Percentiles rank a stretch among this genome's conserved stretches.
These are phyloP conservation scores for Sigmodon hispidus DNA, from an alignment of 2,113 vertebrate genomes.

Conservation along the genomic window DNA sequence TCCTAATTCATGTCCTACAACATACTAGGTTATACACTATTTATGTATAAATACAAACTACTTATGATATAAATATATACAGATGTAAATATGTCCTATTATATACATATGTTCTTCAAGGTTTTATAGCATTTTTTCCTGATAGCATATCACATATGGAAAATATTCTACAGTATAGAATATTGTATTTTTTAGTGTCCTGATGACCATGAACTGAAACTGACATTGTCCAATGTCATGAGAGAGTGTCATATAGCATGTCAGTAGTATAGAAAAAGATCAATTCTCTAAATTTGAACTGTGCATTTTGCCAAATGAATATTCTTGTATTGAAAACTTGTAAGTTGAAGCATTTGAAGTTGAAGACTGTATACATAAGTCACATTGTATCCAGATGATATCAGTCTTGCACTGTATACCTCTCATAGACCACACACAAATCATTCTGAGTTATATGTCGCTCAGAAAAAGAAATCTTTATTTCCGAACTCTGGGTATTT, in stretches of 20 bases:
- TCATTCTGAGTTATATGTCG: conserved; percentile 24
- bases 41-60: background rate
- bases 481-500: conserved; percentile 22
- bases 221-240: background rate
- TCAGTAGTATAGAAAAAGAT: background rate
- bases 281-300: background rate
- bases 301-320: background rate
- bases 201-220: background rate
- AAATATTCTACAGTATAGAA: background rate
- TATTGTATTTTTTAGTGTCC: background rate
- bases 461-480: background rate
- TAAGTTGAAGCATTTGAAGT: background rate
- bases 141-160: background rate
- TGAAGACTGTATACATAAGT: background rate
- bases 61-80: background rate
- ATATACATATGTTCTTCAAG: background rate
- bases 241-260: background rate
- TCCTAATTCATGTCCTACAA: background rate
- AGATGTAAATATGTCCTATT: background rate
- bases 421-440: background rate
- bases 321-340: background rate
- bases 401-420: background rate
- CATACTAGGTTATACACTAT: background rate
- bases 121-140: background rate
- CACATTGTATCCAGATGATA: background rate